phyloP scores from a whole-genome alignment of 2,888 invertebrate genomes.

The Sinotaia quadrata region DNA sequence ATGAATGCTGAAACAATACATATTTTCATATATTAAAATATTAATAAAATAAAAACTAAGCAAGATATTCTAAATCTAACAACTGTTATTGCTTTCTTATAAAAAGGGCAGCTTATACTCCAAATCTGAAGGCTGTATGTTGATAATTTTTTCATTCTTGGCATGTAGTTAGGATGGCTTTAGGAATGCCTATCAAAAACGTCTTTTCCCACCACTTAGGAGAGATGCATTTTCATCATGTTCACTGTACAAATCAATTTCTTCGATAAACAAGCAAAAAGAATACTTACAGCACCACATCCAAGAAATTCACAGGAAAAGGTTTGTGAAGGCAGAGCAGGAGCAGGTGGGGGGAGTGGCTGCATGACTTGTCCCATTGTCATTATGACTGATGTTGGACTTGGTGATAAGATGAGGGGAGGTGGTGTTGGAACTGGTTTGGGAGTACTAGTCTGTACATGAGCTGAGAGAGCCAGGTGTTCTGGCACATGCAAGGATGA shows the following conservation, averaged over 20 bases:
- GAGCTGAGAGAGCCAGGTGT: neutral
- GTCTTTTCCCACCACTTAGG: too few relatives aligned
- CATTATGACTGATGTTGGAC: constrained; percentile 9
- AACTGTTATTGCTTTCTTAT: too few relatives aligned
- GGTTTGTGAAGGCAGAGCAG: constrained; percentile 36
- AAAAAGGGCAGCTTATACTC: too few relatives aligned
- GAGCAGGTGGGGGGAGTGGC: neutral
- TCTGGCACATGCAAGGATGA: neutral
- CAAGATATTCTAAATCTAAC: too few relatives aligned
- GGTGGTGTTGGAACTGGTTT: neutral
- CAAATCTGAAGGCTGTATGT: too few relatives aligned
- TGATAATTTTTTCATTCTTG: too few relatives aligned
- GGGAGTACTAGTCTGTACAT: neutral
- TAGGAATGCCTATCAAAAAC: too few relatives aligned
- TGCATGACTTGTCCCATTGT: neutral
- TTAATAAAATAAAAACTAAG: too few relatives aligned
- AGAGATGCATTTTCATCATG: too few relatives aligned
- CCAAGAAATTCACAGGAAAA: constrained; percentile 65
- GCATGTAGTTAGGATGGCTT: too few relatives aligned
- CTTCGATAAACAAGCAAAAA: neutral
- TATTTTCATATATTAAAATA: too few relatives aligned
- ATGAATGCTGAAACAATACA: too few relatives aligned
- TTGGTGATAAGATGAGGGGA: constrained; percentile 2
- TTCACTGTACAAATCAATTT: constrained; percentile 25
- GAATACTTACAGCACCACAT: constrained; percentile 66